A percentile compares a stretch with the other conserved stretches of the same genome.
These are phyloP conservation scores for Sorex araneus DNA, from an alignment of 2,113 vertebrate species.

Conservation along the genomic window DNA sequence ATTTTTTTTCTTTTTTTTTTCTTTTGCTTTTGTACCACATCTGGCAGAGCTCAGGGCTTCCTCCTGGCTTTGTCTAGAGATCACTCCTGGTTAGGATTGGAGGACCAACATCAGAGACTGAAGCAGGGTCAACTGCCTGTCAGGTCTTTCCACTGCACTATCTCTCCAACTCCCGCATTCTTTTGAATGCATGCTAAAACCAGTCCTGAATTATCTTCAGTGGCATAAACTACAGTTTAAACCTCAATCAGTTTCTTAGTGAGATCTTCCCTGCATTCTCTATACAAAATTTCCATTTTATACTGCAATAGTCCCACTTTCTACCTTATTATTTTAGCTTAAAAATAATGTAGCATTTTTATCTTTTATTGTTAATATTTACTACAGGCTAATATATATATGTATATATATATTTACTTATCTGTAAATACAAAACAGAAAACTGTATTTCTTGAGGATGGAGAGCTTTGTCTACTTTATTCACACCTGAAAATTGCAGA, in stretches of 20 bases:
- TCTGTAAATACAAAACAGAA: neutral
- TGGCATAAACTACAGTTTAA: no score
- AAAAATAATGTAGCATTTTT: neutral
- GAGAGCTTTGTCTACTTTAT: neutral
- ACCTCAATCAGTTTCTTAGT: constrained; percentile 27
- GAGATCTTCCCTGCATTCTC: neutral
- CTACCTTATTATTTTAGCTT: neutral
- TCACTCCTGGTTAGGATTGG: no score
- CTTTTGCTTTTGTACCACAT: no score
- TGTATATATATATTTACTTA: constrained; percentile 1
- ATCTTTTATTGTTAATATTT: constrained; percentile 45
- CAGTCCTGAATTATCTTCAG: no score
- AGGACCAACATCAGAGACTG: no score
- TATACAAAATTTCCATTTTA: constrained; percentile 36
- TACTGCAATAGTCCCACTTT: neutral
- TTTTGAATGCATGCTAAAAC: no score
- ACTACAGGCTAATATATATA: constrained; percentile 34
- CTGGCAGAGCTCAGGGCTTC: no score
- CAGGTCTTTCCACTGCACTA: no score
- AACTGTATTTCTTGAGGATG: neutral
- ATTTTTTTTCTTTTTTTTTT: no score
- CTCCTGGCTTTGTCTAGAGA: no score
- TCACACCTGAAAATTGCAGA: neutral
- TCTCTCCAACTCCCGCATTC: no score
- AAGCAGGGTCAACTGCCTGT: no score